Evolutionary conservation across 1,140 invertebrate genomes (phyloP), one percentile per base, ranked within the genome.

Genomic region (Halyomorpha halys): DNA sequence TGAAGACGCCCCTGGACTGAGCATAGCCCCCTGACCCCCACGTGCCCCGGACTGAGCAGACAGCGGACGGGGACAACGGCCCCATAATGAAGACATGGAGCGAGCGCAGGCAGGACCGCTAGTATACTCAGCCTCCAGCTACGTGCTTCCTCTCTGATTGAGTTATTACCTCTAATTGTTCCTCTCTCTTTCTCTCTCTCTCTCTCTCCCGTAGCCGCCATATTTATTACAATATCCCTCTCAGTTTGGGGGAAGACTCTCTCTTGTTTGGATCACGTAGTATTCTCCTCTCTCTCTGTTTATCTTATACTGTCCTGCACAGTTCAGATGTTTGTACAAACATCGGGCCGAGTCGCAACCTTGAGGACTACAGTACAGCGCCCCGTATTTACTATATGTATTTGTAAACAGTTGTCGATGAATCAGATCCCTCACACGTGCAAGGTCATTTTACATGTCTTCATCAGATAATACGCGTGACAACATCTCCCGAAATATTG

Each of bases 121-220:
- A 61, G 66, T 65, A 47, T 9, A 49, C 18, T 21, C n/a, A 15
- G 15, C 44, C 13, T 4, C 25, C 19, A 16, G 19, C 47, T 21
- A 30, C 60, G 44, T 61, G 23, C 64, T 27, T 44, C 56, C 4
- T 9, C 56, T 49, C 39, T 65, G 64, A 65, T 65, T 62, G 64
- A 65, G 64, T 65, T 65, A 65, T 65, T 65, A 65, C 59, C 11
- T 6, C 18, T 61, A 65, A 64, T 64, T 64, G 63, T 64, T 62
- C 25, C 27, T 39, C 59, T 59, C 34, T 56, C n/a, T n/a, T n/a
- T n/a, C n/a, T n/a, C n/a, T n/a, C n/a, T n/a, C n/a, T n/a, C n/a
- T n/a, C n/a, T n/a, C n/a, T n/a, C 44, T 18, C 25, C 59, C 8
- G 23, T 5, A 15, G 3, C 59, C 21, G 23, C 30, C 23, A 21